These are phyloP conservation scores for Rhea pennata DNA, from an alignment of 2,113 vertebrate species.

Conservation along the genomic window DNA sequence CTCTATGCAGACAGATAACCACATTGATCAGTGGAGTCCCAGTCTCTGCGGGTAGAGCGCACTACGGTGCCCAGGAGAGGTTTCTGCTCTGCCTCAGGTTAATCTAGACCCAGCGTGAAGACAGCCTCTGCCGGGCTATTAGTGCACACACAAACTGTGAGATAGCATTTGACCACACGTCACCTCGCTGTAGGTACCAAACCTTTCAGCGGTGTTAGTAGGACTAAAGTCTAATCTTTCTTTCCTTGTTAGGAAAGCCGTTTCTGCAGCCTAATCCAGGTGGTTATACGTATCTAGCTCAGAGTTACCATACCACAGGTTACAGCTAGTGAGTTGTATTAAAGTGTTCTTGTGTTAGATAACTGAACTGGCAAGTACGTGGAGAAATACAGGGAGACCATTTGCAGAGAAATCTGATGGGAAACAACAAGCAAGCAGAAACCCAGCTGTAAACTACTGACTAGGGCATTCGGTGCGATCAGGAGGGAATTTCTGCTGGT, in stretches of 20 bases:
- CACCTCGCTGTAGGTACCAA: neutral
- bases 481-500: neutral
- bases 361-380: neutral
- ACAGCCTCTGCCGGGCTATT: neutral
- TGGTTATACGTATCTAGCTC: accelerated
- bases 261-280: neutral
- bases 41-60: accelerated
- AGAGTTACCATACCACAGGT: neutral
- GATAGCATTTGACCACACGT: too few relatives aligned
- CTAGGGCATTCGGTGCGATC: neutral
- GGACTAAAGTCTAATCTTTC: neutral
- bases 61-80: neutral
- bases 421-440: neutral
- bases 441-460: neutral
- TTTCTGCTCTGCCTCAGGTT: neutral
- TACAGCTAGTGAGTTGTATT: neutral
- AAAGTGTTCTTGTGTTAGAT: neutral
- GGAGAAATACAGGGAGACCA: neutral
- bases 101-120: neutral
- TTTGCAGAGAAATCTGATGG: neutral
- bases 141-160: neutral
- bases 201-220: accelerated
- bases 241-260: neutral
- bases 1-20: accelerated
- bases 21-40: too few relatives aligned